These are phyloP conservation scores for Lamprotornis superbus DNA, from an alignment of 2,113 vertebrate species.

Conservation along the genomic window DNA sequence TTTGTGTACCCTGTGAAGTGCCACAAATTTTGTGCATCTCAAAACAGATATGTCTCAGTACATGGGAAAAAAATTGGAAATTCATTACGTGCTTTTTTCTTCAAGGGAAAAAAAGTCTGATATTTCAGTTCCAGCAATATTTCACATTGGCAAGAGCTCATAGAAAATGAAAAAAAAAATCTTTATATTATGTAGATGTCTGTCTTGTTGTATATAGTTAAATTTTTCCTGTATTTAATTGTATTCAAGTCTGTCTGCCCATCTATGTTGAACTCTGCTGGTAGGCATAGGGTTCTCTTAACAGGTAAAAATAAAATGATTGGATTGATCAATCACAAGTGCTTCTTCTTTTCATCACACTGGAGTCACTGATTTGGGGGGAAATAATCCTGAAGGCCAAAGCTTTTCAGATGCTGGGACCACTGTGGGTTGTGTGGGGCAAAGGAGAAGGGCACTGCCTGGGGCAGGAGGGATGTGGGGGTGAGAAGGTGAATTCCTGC, in stretches of 20 bases:
- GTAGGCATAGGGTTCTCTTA: conserved; percentile 56
- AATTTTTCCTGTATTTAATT: conserved; percentile 64
- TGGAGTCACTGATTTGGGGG: too few species aligned
- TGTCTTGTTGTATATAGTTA: conserved; percentile 71
- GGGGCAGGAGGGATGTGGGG: accelerated
- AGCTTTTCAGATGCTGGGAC: background rate
- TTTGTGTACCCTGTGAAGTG: conserved; percentile 20
- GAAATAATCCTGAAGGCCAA: accelerated
- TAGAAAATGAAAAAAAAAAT: background rate
- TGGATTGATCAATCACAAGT: background rate
- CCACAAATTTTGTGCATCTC: background rate
- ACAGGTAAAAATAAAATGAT: conserved; percentile 67
- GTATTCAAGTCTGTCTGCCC: conserved; percentile 27
- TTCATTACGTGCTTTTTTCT: background rate
- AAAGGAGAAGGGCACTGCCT: accelerated
- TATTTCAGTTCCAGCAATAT: conserved; percentile 21
- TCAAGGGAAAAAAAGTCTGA: background rate
- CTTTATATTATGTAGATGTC: conserved; percentile 12
- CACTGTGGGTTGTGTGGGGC: background rate
- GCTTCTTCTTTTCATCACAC: accelerated
- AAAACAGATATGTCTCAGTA: background rate
- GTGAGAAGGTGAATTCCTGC: accelerated
- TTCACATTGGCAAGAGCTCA: conserved; percentile 20
- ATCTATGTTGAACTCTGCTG: conserved; percentile 53
- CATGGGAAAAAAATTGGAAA: background rate